Evolutionary conservation across 53 echinoderm and acorn worm species (phyloP).

Genomic region (Crossaster papposus): DNA sequence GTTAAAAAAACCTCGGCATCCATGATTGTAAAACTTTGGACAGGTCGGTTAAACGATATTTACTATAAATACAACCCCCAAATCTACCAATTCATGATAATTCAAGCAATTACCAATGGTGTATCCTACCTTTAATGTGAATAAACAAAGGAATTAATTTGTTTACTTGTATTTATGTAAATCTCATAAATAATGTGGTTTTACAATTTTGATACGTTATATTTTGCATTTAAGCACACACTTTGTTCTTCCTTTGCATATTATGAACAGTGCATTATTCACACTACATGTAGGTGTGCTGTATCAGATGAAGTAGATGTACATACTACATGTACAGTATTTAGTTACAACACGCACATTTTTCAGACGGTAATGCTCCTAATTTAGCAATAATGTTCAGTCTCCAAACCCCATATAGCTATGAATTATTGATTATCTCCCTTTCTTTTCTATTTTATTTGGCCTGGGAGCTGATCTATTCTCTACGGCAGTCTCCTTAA

Average conservation of each 20-base stretch:
- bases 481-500: neutral
- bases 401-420: conserved; percentile 8
- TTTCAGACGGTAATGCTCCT: conserved; percentile 17
- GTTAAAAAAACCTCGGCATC: no score
- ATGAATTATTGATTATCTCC: conserved; percentile 45
- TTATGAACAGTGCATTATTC: neutral
- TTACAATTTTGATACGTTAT: neutral
- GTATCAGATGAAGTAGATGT: no score
- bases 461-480: conserved; percentile 3
- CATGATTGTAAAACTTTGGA: no score
- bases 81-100: no score
- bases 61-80: no score
- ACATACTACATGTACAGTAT: no score
- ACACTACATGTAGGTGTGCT: neutral
- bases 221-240: neutral
- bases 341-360: conserved; percentile 23
- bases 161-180: no score
- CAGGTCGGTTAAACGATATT: no score
- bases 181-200: neutral
- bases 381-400: conserved; percentile 46
- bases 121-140: no score
- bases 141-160: neutral
- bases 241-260: neutral
- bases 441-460: neutral
- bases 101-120: no score